Conservation (phyloP, 2,797 vertebrate genomes). For the Adelosebastes latens region DNA sequence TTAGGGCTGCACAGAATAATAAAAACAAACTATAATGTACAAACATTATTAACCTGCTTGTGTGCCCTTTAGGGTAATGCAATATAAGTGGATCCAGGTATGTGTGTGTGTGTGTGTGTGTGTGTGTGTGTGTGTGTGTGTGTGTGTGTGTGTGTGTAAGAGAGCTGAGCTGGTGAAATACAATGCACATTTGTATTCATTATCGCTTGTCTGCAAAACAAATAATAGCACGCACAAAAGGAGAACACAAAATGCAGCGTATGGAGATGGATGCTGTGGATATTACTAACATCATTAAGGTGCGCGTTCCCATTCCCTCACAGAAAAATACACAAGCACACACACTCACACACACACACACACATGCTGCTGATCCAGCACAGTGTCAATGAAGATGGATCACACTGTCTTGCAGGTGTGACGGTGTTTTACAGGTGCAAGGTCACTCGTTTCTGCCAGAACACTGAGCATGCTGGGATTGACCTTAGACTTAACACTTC, state of each 20-base stretch:
- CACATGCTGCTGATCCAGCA: constrained; percentile 65
- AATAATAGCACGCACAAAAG: constrained; percentile 49
- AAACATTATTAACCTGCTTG: constrained; percentile 28
- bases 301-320: neutral
- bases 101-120: neutral
- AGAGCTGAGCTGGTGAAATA: constrained; percentile 48
- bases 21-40: constrained; percentile 7
- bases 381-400: constrained; percentile 68
- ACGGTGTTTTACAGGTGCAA: constrained; percentile 61
- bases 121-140: neutral
- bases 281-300: constrained; percentile 65
- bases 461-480: constrained; percentile 25
- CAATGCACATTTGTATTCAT: constrained; percentile 74
- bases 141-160: neutral
- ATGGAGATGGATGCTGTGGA: constrained; percentile 56
- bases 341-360: neutral
- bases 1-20: neutral
- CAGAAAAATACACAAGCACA: neutral
- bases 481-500: constrained; percentile 45
- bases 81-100: constrained; percentile 20
- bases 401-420: constrained; percentile 54
- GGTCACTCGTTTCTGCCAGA: constrained; percentile 56
- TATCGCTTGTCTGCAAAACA: constrained; percentile 63
- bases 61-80: constrained; percentile 14
- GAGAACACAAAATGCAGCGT: constrained; percentile 42